phyloP scores from a whole-genome alignment of 2,113 vertebrate species.

The Brevimyrus niger region DNA sequence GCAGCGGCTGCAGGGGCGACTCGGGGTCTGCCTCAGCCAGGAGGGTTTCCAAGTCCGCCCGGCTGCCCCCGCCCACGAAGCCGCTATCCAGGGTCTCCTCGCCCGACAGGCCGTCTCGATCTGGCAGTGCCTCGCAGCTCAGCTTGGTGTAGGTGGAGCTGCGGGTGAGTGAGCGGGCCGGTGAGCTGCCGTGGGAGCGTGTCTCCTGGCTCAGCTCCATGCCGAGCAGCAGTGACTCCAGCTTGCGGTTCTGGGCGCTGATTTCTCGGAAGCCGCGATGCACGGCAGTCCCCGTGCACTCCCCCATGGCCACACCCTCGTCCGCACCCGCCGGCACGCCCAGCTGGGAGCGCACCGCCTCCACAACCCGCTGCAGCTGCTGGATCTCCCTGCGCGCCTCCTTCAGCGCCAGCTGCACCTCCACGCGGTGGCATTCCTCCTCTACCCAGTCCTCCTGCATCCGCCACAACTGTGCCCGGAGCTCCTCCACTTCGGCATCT shows the following conservation, averaged over 20 bases:
- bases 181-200: slow-evolving; percentile 77
- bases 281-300: slow-evolving; percentile 26
- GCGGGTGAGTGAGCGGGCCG: slow-evolving; percentile 80
- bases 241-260: slow-evolving; percentile 79
- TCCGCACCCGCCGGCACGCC: slow-evolving; percentile 63
- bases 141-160: slow-evolving; percentile 76
- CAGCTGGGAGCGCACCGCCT: slow-evolving; percentile 75
- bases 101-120: slow-evolving; percentile 53
- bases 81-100: slow-evolving; percentile 63
- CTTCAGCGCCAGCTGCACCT: slow-evolving; percentile 91
- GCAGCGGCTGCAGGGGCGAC: slow-evolving; percentile 43
- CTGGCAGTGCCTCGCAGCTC: slow-evolving; percentile 71
- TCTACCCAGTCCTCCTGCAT: slow-evolving; percentile 99
- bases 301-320: neutral
- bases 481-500: slow-evolving; percentile 83
- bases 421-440: slow-evolving; percentile 93
- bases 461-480: slow-evolving; percentile 78
- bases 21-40: slow-evolving; percentile 56
- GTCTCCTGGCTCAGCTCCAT: slow-evolving; percentile 64
- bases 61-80: slow-evolving; percentile 54
- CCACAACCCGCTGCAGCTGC: slow-evolving; percentile 87
- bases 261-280: slow-evolving; percentile 75
- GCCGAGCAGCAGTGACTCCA: slow-evolving; percentile 69
- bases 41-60: slow-evolving; percentile 72
- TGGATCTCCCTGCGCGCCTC: slow-evolving; percentile 90